Conservation (phyloP, 2,113 vertebrate species). For the Saimiri boliviensis region DNA sequence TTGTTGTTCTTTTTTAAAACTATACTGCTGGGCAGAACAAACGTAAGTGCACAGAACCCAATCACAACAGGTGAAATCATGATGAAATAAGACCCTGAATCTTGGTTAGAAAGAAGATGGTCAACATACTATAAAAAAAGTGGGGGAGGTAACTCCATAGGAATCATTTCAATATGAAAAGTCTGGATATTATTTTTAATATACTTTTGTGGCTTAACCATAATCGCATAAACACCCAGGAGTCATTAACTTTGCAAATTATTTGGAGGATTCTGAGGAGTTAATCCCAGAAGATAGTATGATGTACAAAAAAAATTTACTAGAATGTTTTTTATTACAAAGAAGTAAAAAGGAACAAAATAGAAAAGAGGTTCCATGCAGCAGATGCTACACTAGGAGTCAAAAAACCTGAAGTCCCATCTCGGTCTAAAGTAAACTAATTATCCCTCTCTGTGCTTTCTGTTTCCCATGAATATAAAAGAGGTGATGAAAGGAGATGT, state of each 20-base stretch:
- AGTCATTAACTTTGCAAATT: background rate
- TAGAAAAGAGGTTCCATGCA: background rate
- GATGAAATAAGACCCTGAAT: slow-evolving; percentile 45
- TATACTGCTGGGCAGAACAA: slow-evolving; percentile 20
- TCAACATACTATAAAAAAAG: background rate
- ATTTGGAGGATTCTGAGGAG: background rate
- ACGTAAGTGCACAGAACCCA: slow-evolving; percentile 22
- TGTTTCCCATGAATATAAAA: background rate
- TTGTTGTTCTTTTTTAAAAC: slow-evolving; percentile 23
- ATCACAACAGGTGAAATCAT: slow-evolving; percentile 42
- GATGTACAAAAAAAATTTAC: background rate
- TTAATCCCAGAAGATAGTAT: background rate
- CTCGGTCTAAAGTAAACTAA: background rate
- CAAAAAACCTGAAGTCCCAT: background rate
- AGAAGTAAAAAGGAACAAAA: background rate
- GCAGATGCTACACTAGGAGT: background rate
- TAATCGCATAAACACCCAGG: background rate
- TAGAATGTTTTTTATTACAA: background rate
- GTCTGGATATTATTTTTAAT: background rate
- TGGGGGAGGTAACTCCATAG: background rate
- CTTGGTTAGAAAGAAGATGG: background rate
- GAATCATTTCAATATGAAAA: background rate
- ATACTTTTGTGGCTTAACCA: background rate
- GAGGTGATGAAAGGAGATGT: background rate
- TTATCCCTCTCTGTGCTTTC: background rate